Evolutionary conservation across 64 coral and sea anemone species (phyloP).

Genomic region (Stichodactyla helianthus): DNA sequence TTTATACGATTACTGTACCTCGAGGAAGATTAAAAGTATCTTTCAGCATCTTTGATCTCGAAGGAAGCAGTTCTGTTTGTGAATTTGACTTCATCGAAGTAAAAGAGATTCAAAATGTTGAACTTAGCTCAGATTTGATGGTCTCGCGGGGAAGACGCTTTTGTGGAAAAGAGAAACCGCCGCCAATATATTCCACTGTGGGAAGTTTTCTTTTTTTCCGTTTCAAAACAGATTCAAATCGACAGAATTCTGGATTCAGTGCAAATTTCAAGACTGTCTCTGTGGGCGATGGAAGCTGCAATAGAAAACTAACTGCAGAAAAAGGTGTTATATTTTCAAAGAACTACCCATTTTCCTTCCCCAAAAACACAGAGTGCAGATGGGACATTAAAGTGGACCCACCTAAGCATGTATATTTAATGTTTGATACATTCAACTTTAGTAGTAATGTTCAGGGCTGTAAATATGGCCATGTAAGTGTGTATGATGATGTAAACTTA

Average conservation of each 20-base stretch:
- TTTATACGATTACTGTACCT: conserved; percentile 86
- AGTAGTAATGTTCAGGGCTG: conserved; percentile 36
- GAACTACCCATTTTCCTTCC: conserved; percentile 77
- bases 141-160: conserved; percentile 38
- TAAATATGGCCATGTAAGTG: conserved; percentile 52
- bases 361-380: conserved; percentile 51
- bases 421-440: conserved; percentile 81
- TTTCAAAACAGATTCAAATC: conserved; percentile 62
- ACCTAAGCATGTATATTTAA: conserved; percentile 55
- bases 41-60: conserved; percentile 75
- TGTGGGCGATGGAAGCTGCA: conserved; percentile 64
- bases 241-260: conserved; percentile 37
- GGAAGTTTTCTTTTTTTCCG: conserved; percentile 70
- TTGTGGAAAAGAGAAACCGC: conserved; percentile 65
- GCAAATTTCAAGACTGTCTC: conserved; percentile 67
- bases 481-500: conserved; percentile 65
- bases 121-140: conserved; percentile 18
- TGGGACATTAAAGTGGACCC: conserved; percentile 82
- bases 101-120: conserved; percentile 65
- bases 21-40: conserved; percentile 73
- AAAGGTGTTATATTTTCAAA: conserved; percentile 73
- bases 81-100: conserved; percentile 70
- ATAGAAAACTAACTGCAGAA: conserved; percentile 29
- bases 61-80: conserved; percentile 65
- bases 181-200: conserved; percentile 74